A percentile compares a stretch with the other conserved stretches of the same genome.
Conservation (phyloP, 2,888 invertebrate genomes). For the Micropterix aruncella region DNA sequence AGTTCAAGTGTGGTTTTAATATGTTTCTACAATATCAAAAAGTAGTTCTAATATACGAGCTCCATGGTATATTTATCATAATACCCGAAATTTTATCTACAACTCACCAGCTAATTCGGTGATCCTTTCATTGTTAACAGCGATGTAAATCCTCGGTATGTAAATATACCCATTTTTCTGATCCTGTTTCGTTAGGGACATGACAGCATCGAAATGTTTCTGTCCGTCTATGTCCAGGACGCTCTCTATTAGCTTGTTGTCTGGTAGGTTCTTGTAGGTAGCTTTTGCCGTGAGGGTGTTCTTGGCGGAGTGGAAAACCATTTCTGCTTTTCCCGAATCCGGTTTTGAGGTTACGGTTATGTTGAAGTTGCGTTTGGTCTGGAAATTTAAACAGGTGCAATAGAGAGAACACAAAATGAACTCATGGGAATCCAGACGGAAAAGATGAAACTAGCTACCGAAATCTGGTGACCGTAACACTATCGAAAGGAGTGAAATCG, state of each 20-base stretch:
- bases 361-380: constrained; percentile 37
- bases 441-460: too few relatives aligned
- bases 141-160: constrained; percentile 53
- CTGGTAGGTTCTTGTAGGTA: constrained; percentile 51
- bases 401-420: too few relatives aligned
- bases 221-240: constrained; percentile 59
- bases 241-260: constrained; percentile 53
- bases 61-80: too few relatives aligned
- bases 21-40: too few relatives aligned
- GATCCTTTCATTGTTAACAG: constrained; percentile 57
- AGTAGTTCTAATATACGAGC: too few relatives aligned
- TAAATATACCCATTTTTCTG: constrained; percentile 55
- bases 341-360: constrained; percentile 25
- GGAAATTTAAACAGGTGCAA: too few relatives aligned
- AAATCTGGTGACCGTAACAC: too few relatives aligned
- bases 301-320: constrained; percentile 52
- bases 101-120: constrained; percentile 54
- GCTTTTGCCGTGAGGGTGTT: constrained; percentile 56
- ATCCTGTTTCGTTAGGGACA: constrained; percentile 42
- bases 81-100: too few relatives aligned
- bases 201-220: constrained; percentile 51
- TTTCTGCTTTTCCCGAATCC: constrained; percentile 29
- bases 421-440: too few relatives aligned
- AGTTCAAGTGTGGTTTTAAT: too few relatives aligned
- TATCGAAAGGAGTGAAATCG: too few relatives aligned